A percentile compares a stretch with the other conserved stretches of the same genome.
phyloP scores from a whole-genome alignment of 2,888 invertebrate genomes.

The Allygus modestus region DNA sequence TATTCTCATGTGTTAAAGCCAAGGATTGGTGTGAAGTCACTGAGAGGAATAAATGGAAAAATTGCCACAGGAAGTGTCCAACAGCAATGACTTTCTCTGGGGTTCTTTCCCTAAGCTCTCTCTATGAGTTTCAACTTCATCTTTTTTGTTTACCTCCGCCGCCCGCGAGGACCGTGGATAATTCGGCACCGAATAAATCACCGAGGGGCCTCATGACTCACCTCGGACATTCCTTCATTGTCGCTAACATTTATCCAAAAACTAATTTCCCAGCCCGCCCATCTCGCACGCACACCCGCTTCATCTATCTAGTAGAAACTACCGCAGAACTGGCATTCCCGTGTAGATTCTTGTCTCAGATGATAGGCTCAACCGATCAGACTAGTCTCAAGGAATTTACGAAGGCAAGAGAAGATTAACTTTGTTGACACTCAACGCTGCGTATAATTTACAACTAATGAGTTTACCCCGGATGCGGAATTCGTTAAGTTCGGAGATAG shows the following conservation, averaged over 20 bases:
- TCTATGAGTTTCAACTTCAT: neutral
- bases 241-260: conserved; percentile 39
- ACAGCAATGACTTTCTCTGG: too few relatives aligned
- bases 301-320: conserved; percentile 30
- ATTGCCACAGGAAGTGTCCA: too few relatives aligned
- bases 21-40: too few relatives aligned
- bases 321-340: conserved; percentile 8
- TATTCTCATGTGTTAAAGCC: too few relatives aligned
- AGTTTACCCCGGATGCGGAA: neutral
- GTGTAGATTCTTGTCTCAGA: conserved; percentile 6
- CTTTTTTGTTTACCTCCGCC: neutral
- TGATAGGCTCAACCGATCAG: neutral
- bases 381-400: conserved; percentile 23
- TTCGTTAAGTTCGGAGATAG: conserved; percentile 6
- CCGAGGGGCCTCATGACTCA: neutral
- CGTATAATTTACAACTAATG: conserved; percentile 29
- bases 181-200: conserved; percentile 40
- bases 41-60: too few relatives aligned
- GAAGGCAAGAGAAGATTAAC: neutral
- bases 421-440: conserved; percentile 26
- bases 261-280: conserved; percentile 31
- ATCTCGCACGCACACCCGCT: neutral
- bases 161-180: conserved; percentile 31
- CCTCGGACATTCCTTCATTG: conserved; percentile 18
- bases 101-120: neutral